A percentile compares a stretch with the other conserved stretches of the same genome.
Evolutionary conservation across 2,888 invertebrate genomes (phyloP).

Genomic region (Cyaniris semiargus): DNA sequence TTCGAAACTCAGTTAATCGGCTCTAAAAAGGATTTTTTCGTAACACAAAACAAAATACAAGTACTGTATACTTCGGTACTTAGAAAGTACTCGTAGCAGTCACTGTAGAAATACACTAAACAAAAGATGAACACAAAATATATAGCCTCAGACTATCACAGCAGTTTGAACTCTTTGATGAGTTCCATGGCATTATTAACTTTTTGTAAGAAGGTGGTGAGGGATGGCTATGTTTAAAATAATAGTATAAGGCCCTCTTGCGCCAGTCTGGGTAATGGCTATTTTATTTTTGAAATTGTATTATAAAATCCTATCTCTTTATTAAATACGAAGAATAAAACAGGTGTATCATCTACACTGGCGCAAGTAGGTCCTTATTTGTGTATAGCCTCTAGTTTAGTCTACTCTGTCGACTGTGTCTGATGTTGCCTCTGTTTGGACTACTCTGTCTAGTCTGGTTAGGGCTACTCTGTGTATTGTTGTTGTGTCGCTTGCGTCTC

Average conservation of each 20-base stretch:
- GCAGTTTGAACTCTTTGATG: background rate
- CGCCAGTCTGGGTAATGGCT: background rate
- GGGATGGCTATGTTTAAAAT: background rate
- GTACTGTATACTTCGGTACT: background rate
- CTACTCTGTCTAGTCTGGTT: background rate
- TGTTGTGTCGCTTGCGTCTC: constrained; percentile 52
- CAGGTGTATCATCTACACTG: background rate
- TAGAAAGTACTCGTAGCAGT: background rate
- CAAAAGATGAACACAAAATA: background rate
- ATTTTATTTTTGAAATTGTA: background rate
- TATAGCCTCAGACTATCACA: constrained; percentile 16
- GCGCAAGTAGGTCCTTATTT: background rate
- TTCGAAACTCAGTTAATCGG: background rate
- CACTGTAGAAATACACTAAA: background rate
- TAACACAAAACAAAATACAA: background rate
- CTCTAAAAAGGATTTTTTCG: background rate
- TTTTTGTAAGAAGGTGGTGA: background rate
- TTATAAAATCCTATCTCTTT: no score
- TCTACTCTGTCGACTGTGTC: background rate
- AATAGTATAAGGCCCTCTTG: background rate
- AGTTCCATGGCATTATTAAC: background rate
- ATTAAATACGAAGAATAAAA: background rate
- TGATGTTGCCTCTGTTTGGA: background rate
- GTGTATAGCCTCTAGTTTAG: background rate
- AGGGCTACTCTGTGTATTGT: constrained; percentile 37